phyloP scores from a whole-genome alignment of 1,140 invertebrate genomes.

The Drosophila fuyamai region DNA sequence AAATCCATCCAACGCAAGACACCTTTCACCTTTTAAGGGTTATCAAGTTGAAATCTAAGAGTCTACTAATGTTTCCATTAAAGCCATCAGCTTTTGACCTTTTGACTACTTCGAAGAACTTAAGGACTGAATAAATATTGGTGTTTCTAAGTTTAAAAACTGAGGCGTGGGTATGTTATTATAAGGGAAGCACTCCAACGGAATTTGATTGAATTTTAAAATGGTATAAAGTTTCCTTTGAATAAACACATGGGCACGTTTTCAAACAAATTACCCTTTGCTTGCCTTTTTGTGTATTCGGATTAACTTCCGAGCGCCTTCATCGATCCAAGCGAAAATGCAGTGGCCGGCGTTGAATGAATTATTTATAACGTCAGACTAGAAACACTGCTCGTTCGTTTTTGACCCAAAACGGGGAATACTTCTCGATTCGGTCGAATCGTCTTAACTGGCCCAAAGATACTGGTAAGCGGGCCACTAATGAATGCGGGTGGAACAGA shows the following conservation, averaged over 20 bases:
- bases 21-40: not conserved
- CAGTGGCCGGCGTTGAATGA: slow-evolving; percentile 17
- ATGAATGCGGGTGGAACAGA: slow-evolving; percentile 52
- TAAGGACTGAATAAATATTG: not conserved
- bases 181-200: slow-evolving; percentile 8
- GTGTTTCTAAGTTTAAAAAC: slow-evolving; percentile 4
- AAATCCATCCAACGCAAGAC: too few relatives aligned
- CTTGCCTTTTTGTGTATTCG: slow-evolving; percentile 19
- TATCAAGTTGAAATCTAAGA: not conserved
- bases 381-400: not conserved
- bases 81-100: not conserved
- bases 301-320: slow-evolving; percentile 31
- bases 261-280: not conserved
- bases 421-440: slow-evolving; percentile 11
- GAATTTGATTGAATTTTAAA: slow-evolving; percentile 18
- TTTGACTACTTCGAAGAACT: not conserved
- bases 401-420: not conserved
- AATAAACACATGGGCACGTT: slow-evolving; percentile 5
- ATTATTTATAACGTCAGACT: slow-evolving; percentile 29
- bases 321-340: slow-evolving; percentile 35
- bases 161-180: not conserved
- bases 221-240: slow-evolving; percentile 3
- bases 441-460: slow-evolving; percentile 51
- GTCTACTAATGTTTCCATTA: too few relatives aligned
- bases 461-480: slow-evolving; percentile 33